Base-by-base conservation (phyloP, 2,888 invertebrate genomes). In the Norana najaformis region DNA sequence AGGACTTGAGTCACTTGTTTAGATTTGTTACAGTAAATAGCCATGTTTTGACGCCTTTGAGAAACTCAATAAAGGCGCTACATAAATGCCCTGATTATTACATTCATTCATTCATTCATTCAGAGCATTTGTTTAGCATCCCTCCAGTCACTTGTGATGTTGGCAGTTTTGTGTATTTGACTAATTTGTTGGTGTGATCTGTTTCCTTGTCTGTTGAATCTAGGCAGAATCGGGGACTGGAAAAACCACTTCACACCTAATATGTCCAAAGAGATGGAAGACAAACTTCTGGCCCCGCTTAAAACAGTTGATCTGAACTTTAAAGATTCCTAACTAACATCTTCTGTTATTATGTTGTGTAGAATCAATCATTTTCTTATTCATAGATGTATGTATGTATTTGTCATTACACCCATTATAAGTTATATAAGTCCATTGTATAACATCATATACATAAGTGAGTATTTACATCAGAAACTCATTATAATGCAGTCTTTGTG, bases 211-310 rank as follows among this genome's bases (percentile, higher is more conserved):
- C 30, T n/a, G 69, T 47, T 35, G 16, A 36, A 14, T 89, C 4
- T 53, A 91, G 91, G 91, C n/a, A 89, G 88, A 38, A 90, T 91
- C 85, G 91, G 92, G 34, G 91, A 91, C 82, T 91, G 91, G 91
- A 69, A 89, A 38, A 90, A 91, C 39, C 89, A 90, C 53, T 89
- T 90, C 5, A 47, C 89, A 5, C 23, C 41, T 34, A 89, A 83
- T 20, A 90, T 91, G 91, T 23, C 39, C 8, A 38, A 83, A 38
- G 88, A 82, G 83, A 47, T 91, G 18, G 89, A 90, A 20, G 89
- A 88, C 14, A 20, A 47, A n/a, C 37, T 83, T 41, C 18, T 23
- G 16, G 35, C 41, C 34, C n/a, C 39, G 1, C 88, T 69, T 90
- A 88, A 53, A 30, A 30, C 53, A 53, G 53, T 53, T 53, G 53